Evolutionary conservation across 2,888 invertebrate genomes (phyloP), one percentile per base, ranked within the genome.

Genomic region (Coelinius sp.): DNA sequence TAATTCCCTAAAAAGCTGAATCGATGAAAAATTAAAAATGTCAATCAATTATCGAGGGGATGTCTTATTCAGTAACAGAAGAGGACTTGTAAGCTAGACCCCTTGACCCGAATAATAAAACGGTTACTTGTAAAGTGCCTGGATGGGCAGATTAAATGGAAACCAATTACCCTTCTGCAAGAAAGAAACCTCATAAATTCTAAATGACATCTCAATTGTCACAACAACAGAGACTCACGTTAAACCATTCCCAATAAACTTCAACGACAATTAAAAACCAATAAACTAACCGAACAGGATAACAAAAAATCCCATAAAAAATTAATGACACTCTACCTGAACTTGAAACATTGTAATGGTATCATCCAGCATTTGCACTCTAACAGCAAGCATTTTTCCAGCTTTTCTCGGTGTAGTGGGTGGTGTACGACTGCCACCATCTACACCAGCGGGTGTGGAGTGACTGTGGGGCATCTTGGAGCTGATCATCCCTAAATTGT

Each of bases 281-380:
- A 4, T 46, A 14, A 3, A 6, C 24, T 22, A 10, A 52, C 25
- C 24, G 8, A 20, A 52, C 10, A 56, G 27, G 17, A n/a, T 44
- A 6, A 14, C 12, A 12, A 27, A 46, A 46, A 46, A 46, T 20
- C 1, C 5, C 17, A 46, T 5, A 46, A 46, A 46, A 4, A 17
- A n/a, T 2, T n/a, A 46, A 49, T 17, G 6, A 17, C 8, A 49
- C 1, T 49, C 89, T 86, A 96, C 96, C 94, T 96, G 96, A 79
- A 96, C 94, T 92, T 96, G 96, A 89, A 96, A 96, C 91, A 96
- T 94, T 80, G 95, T 95, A 85, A 95, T 91, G 67, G 94, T 92
- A 88, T 96, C 96, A 87, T 96, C 96, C 79, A 96, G 90, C 96
- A 96, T 96, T 89, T 95, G 95, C 70, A 96, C 94, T 80, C 95